Conservation (phyloP, 2,888 invertebrate genomes). For the Drosophila cognata region DNA sequence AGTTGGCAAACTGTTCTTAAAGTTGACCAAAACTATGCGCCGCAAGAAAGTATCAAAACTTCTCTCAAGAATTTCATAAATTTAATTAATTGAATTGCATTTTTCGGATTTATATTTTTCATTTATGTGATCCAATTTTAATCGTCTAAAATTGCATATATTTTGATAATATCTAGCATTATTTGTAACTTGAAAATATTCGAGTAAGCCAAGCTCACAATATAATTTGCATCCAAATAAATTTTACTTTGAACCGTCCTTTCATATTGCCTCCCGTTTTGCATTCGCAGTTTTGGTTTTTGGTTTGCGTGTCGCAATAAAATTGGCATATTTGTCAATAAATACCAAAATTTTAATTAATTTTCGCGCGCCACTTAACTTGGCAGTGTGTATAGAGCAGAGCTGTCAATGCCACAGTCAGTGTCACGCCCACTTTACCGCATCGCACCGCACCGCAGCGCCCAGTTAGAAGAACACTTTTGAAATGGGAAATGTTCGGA, state of each 20-base stretch:
- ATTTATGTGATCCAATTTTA: neutral
- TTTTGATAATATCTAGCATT: neutral
- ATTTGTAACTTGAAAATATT: neutral
- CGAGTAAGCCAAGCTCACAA: neutral
- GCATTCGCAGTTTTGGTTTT: slow-evolving; percentile 23
- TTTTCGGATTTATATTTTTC: neutral
- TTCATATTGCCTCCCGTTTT: neutral
- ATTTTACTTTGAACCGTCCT: neutral
- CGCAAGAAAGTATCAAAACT: neutral
- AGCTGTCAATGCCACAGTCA: slow-evolving; percentile 3
- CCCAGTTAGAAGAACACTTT: neutral
- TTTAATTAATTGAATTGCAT: neutral
- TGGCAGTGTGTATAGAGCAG: slow-evolving; percentile 28
- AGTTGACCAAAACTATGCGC: slow-evolving; percentile 4
- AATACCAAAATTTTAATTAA: slow-evolving; percentile 76
- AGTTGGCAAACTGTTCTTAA: slow-evolving; percentile 21
- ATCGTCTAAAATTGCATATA: neutral
- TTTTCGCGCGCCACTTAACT: slow-evolving; percentile 80
- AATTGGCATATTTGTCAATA: slow-evolving; percentile 75
- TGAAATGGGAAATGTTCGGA: slow-evolving; percentile 51
- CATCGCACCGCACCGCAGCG: neutral
- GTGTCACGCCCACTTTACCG: slow-evolving; percentile 24
- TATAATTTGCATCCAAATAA: neutral
- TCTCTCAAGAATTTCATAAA: neutral
- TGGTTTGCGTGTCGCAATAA: slow-evolving; percentile 39